Evolutionary conservation across 2,113 vertebrate species (phyloP).

Genomic region (Gambusia holbrooki): DNA sequence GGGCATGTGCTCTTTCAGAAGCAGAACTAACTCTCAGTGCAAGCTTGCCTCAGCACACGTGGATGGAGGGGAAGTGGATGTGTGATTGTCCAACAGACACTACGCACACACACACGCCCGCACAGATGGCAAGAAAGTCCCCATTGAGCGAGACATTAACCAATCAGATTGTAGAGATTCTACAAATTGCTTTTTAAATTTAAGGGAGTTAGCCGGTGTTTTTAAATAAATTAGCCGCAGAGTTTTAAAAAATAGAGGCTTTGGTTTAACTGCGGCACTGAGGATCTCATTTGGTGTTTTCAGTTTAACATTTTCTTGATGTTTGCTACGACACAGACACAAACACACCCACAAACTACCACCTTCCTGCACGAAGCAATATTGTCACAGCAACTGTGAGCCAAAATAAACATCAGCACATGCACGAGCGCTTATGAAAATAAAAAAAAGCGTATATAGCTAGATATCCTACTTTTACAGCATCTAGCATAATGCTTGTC

Average conservation of each 20-base stretch:
- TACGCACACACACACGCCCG: background rate
- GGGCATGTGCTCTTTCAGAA: slow-evolving; percentile 72
- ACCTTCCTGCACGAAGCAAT: slow-evolving; percentile 33
- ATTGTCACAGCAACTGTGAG: background rate
- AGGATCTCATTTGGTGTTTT: slow-evolving; percentile 10
- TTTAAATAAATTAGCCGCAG: background rate
- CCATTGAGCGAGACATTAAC: slow-evolving; percentile 8
- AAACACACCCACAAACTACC: slow-evolving; percentile 12
- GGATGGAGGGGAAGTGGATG: slow-evolving; percentile 76
- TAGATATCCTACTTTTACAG: background rate
- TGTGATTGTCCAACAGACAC: slow-evolving; percentile 46
- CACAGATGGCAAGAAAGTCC: slow-evolving; percentile 33
- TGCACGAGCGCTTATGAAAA: background rate
- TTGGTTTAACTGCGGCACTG: background rate
- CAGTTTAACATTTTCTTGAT: background rate
- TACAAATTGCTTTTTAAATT: background rate
- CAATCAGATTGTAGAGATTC: background rate
- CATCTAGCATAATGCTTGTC: background rate
- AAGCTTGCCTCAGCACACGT: slow-evolving; percentile 59
- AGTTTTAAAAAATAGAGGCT: background rate
- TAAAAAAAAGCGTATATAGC: background rate
- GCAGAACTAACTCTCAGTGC: slow-evolving; percentile 64
- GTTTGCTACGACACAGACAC: background rate
- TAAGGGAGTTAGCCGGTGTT: background rate
- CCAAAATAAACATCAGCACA: background rate